Evolutionary conservation across 2,113 vertebrate genomes (phyloP).

Genomic region (Kryptolebias marmoratus): DNA sequence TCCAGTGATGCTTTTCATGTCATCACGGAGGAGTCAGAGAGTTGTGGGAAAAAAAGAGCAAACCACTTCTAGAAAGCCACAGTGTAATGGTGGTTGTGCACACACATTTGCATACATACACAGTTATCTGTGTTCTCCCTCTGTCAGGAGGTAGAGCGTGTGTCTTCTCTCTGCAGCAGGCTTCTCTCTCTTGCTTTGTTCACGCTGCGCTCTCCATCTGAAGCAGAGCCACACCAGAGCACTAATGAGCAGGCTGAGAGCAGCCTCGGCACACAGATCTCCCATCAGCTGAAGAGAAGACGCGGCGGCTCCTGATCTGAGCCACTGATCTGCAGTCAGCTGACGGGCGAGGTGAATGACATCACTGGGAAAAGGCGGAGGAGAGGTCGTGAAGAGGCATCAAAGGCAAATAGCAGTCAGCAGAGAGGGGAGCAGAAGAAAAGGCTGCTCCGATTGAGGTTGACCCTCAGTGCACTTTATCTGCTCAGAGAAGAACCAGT

Average conservation of each 20-base stretch:
- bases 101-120: slow-evolving; percentile 26
- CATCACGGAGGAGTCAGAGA: background rate
- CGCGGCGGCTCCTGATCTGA: background rate
- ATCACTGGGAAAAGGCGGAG: slow-evolving; percentile 33
- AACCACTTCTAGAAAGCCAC: slow-evolving; percentile 12
- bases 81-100: slow-evolving; percentile 19
- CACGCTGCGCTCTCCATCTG: slow-evolving; percentile 64
- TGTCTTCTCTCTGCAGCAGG: slow-evolving; percentile 67
- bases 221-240: slow-evolving; percentile 61
- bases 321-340: slow-evolving; percentile 50
- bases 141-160: slow-evolving; percentile 48
- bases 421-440: slow-evolving; percentile 20
- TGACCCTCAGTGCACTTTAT: slow-evolving; percentile 51
- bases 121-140: slow-evolving; percentile 52
- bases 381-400: slow-evolving; percentile 53
- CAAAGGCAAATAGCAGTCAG: slow-evolving; percentile 39
- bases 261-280: slow-evolving; percentile 54
- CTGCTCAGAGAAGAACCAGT: slow-evolving; percentile 10
- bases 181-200: slow-evolving; percentile 55
- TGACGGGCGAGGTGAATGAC: slow-evolving; percentile 15
- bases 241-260: slow-evolving; percentile 59
- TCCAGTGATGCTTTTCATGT: slow-evolving; percentile 10
- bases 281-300: slow-evolving; percentile 55
- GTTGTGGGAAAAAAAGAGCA: background rate
- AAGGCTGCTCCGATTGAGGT: slow-evolving; percentile 26